A percentile compares a stretch with the other conserved stretches of the same genome.
These are phyloP conservation scores for Eumacrocentrus americanus DNA, from an alignment of 2,888 invertebrate genomes.

Conservation along the genomic window DNA sequence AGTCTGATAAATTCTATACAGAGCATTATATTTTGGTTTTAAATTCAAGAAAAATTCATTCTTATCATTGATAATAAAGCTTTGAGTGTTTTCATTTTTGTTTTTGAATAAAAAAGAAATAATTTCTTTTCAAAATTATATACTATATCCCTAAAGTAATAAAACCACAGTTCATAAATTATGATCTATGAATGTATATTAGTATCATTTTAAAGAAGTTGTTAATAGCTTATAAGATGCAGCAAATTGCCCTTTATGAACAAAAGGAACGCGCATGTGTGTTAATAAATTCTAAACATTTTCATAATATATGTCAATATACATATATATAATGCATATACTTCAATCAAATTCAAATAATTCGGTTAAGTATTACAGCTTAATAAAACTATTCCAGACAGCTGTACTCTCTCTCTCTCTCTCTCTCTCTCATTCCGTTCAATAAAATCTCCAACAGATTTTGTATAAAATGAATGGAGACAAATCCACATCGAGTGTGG, in stretches of 20 bases:
- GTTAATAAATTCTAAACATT: too few species aligned
- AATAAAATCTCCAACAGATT: background rate
- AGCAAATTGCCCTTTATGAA: constrained; percentile 23
- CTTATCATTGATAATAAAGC: too few species aligned
- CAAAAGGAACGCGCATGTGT: constrained; percentile 23
- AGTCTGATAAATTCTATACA: too few species aligned
- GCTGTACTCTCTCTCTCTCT: background rate
- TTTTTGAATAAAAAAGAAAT: background rate
- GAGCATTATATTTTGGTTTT: too few species aligned
- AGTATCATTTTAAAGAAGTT: background rate
- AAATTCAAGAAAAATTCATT: too few species aligned
- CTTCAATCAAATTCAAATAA: background rate
- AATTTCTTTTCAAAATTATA: too few species aligned
- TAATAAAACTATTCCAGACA: background rate
- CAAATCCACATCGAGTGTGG: background rate
- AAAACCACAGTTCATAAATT: constrained; percentile 14
- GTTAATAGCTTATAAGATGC: constrained; percentile 13
- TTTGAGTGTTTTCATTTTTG: too few species aligned
- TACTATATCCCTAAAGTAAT: background rate
- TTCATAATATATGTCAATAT: background rate
- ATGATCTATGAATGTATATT: constrained; percentile 17
- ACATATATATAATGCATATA: background rate
- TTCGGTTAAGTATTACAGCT: background rate
- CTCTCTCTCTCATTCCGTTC: too few species aligned
- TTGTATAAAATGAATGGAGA: background rate